Percentiles rank a stretch among this genome's conserved stretches.
These are phyloP conservation scores for Bryconaethiops microstoma DNA, from an alignment of 2,797 vertebrate species.

Conservation along the genomic window DNA sequence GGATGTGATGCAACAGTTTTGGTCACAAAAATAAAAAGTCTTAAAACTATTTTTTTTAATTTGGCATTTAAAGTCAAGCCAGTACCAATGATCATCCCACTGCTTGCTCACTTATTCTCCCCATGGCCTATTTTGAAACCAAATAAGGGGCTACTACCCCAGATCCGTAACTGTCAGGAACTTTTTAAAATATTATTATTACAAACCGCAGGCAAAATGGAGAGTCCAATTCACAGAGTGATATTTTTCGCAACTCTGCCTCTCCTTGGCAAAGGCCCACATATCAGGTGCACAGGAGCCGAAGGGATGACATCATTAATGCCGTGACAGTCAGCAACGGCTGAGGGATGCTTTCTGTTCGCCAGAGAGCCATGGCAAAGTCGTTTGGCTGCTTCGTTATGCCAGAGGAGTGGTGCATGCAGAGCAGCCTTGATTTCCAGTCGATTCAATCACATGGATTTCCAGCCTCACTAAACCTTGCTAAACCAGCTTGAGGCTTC, in stretches of 20 bases:
- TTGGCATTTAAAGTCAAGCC: too few relatives aligned
- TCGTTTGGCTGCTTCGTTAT: slow-evolving; percentile 12
- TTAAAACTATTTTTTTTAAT: too few relatives aligned
- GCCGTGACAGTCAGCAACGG: slow-evolving; percentile 34
- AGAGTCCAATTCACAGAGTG: slow-evolving; percentile 29
- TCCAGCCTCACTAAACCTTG: not conserved
- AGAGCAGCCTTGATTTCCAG: slow-evolving; percentile 13
- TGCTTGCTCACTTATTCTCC: not conserved
- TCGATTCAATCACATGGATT: not conserved
- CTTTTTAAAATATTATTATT: slow-evolving; percentile 46
- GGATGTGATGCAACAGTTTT: not conserved
- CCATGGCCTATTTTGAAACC: not conserved
- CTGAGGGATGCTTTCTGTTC: slow-evolving; percentile 32
- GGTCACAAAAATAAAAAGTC: too few relatives aligned
- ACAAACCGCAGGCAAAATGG: slow-evolving; percentile 39
- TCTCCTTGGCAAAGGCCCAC: slow-evolving; percentile 22
- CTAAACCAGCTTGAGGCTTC: not conserved
- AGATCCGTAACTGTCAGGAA: slow-evolving; percentile 34
- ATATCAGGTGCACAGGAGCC: slow-evolving; percentile 31
- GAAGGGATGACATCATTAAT: slow-evolving; percentile 54
- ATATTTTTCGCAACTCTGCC: slow-evolving; percentile 26
- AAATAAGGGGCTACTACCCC: not conserved
- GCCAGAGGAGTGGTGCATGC: not conserved
- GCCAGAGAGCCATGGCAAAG: slow-evolving; percentile 19
- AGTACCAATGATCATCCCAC: not conserved